Evolutionary conservation across 2,797 vertebrate genomes (phyloP).

Genomic region (Argentina silus): DNA sequence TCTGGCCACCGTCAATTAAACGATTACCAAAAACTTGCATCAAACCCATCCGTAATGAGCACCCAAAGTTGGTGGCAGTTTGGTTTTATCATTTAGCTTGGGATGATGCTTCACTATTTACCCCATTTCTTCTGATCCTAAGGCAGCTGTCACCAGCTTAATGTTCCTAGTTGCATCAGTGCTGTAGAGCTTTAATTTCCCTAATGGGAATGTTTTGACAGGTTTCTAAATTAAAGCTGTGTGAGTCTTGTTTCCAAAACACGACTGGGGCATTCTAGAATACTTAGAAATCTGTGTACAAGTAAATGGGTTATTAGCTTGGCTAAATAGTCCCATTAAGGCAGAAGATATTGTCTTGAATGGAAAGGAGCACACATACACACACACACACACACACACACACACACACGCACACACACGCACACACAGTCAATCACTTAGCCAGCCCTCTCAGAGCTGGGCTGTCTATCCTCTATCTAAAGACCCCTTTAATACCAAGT

Average conservation of each 20-base stretch:
- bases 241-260: constrained; percentile 28
- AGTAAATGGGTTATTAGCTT: constrained; percentile 34
- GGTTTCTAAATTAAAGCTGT: constrained; percentile 24
- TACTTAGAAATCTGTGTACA: constrained; percentile 39
- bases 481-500: constrained; percentile 20
- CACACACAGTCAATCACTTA: neutral
- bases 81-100: neutral
- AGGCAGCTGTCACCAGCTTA: neutral
- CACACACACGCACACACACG: no score
- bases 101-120: neutral
- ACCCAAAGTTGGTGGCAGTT: neutral
- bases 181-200: neutral
- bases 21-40: no score
- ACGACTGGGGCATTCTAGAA: constrained; percentile 23
- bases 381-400: no score
- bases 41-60: neutral
- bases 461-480: constrained; percentile 6
- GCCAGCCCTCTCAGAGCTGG: constrained; percentile 24
- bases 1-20: no score
- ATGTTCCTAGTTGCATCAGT: neutral
- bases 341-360: constrained; percentile 32
- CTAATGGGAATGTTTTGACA: constrained; percentile 16
- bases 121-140: neutral
- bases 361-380: constrained; percentile 1
- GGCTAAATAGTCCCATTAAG: constrained; percentile 50